These are phyloP conservation scores for Eciton burchellii DNA, from an alignment of 1,140 invertebrate genomes.

Conservation along the genomic window DNA sequence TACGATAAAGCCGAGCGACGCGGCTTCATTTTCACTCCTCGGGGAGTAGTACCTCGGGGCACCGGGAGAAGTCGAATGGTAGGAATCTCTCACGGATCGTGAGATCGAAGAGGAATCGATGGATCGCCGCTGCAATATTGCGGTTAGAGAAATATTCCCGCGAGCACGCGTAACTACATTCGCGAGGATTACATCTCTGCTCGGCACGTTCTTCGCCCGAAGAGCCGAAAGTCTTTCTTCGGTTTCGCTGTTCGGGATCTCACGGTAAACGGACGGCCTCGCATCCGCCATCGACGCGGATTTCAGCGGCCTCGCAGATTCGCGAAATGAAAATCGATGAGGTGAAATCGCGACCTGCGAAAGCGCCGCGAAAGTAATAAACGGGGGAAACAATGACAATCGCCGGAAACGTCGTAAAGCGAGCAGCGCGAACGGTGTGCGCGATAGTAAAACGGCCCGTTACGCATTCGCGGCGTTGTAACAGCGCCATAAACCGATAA, in stretches of 20 bases:
- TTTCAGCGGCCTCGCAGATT: neutral
- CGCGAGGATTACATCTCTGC: conserved; percentile 52
- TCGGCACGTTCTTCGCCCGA: neutral
- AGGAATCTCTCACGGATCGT: conserved; percentile 71
- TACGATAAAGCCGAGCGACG: conserved; percentile 56
- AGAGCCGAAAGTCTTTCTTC: conserved; percentile 16
- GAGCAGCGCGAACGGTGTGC: neutral
- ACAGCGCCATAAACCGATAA: conserved; percentile 59
- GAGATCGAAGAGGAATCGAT: conserved; percentile 73
- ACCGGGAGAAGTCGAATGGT: conserved; percentile 43
- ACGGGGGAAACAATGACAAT: conserved; percentile 44
- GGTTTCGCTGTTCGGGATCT: neutral
- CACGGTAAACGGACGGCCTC: neutral
- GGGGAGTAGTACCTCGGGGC: conserved; percentile 27
- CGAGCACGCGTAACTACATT: conserved; percentile 48
- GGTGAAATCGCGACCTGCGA: conserved; percentile 13
- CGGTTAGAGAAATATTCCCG: conserved; percentile 45
- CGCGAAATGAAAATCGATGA: too few species aligned
- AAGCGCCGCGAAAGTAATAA: conserved; percentile 9
- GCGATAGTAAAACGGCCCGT: conserved; percentile 33
- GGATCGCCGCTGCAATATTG: conserved; percentile 46
- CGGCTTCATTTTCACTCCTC: conserved; percentile 51
- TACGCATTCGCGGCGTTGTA: conserved; percentile 40
- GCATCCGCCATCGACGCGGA: neutral
- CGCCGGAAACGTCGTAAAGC: conserved; percentile 15